Percentiles rank a stretch among this genome's conserved stretches.
phyloP scores from a whole-genome alignment of 1,140 invertebrate genomes.

The Aradophagus sp. region DNA sequence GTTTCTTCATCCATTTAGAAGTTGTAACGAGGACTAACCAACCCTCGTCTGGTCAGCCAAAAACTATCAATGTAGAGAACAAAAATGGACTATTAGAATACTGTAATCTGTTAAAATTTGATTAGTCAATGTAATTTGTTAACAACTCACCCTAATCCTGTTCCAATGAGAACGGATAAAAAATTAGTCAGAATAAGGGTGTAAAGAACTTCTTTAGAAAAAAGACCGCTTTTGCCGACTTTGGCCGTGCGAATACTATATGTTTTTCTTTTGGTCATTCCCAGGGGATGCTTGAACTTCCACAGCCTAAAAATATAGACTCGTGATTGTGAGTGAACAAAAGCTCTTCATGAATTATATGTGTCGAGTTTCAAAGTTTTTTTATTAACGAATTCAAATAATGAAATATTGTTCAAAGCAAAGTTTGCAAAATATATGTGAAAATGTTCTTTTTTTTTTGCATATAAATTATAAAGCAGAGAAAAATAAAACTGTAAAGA shows the following conservation, averaged over 20 bases:
- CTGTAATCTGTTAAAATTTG: neutral
- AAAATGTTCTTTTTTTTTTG: no score
- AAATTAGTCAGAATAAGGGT: slow-evolving; percentile 93
- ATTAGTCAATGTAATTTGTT: neutral
- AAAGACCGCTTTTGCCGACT: slow-evolving; percentile 85
- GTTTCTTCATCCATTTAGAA: slow-evolving; percentile 68
- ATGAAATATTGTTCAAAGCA: no score
- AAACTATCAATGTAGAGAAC: slow-evolving; percentile 71
- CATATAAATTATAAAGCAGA: no score
- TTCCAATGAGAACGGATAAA: slow-evolving; percentile 89
- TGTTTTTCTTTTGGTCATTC: slow-evolving; percentile 76
- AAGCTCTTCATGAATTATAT: no score
- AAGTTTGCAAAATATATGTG: no score
- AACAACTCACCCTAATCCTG: slow-evolving; percentile 87
- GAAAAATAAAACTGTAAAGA: no score
- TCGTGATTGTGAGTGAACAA: no score
- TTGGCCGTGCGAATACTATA: slow-evolving; percentile 87
- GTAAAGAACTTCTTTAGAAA: slow-evolving; percentile 92
- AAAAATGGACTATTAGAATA: neutral
- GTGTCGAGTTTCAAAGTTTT: no score
- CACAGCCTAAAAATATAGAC: slow-evolving; percentile 32
- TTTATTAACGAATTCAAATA: no score
- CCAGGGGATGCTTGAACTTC: slow-evolving; percentile 83
- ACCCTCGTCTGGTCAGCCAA: slow-evolving; percentile 81
- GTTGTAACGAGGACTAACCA: slow-evolving; percentile 79